These are phyloP conservation scores for Lophotis ruficrista DNA, from an alignment of 2,113 vertebrate species.

Conservation along the genomic window DNA sequence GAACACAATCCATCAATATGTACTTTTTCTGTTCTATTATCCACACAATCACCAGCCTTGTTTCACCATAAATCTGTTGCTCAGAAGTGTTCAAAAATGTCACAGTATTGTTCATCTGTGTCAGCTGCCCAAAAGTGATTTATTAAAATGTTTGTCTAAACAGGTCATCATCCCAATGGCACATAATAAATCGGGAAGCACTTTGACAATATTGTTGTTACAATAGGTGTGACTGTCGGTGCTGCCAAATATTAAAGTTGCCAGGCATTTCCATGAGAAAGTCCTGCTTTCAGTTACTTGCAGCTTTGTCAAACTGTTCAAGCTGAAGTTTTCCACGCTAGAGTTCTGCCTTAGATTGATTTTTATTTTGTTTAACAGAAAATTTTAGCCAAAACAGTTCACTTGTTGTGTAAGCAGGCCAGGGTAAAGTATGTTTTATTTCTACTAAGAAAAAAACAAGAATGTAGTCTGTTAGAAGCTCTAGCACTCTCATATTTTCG, in stretches of 20 bases:
- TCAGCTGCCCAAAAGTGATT: constrained; percentile 21
- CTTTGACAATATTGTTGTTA: constrained; percentile 8
- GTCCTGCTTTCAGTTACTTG: background rate
- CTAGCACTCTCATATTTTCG: background rate
- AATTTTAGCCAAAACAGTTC: background rate
- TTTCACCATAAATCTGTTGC: constrained; percentile 46
- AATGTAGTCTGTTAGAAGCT: background rate
- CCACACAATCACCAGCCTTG: constrained; percentile 1
- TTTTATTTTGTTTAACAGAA: background rate
- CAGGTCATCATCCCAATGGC: background rate
- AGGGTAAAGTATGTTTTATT: background rate
- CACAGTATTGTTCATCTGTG: constrained; percentile 30
- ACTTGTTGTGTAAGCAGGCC: background rate
- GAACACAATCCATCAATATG: constrained; percentile 44
- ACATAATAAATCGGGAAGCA: constrained; percentile 25
- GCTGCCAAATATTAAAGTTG: background rate
- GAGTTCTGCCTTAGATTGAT: background rate
- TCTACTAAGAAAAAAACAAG: background rate
- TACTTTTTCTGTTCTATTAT: constrained; percentile 55
- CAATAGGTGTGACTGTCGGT: background rate
- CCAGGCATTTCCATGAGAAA: background rate
- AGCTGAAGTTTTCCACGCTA: background rate
- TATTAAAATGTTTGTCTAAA: constrained; percentile 43
- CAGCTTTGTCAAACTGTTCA: background rate
- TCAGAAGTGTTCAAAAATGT: constrained; percentile 30